Evolutionary conservation across 2,113 vertebrate genomes (phyloP).

Genomic region (Poeciliopsis turrubarensis): DNA sequence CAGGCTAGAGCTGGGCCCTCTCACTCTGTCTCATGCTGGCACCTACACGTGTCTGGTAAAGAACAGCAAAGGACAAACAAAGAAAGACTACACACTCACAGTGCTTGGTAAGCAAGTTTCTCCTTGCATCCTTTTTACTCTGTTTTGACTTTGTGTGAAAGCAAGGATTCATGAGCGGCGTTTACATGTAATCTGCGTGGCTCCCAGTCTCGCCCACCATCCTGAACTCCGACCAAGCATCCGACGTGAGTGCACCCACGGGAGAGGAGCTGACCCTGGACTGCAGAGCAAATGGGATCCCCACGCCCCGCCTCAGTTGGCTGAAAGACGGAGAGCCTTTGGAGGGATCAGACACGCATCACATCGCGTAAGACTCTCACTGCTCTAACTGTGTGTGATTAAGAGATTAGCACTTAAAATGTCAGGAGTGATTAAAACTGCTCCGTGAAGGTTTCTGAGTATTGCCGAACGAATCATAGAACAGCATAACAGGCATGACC

Average conservation of each 20-base stretch:
- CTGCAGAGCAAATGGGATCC: constrained; percentile 83
- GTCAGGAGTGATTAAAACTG: constrained; percentile 11
- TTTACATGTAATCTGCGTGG: constrained; percentile 13
- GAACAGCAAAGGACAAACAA: constrained; percentile 70
- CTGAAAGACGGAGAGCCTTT: constrained; percentile 86
- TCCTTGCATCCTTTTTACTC: background rate
- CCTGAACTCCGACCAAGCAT: constrained; percentile 63
- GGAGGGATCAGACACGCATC: constrained; percentile 50
- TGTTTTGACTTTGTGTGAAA: background rate
- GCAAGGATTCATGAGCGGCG: background rate
- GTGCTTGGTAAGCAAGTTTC: constrained; percentile 82
- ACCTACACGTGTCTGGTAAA: constrained; percentile 84
- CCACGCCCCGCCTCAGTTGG: constrained; percentile 84
- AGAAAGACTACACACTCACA: constrained; percentile 83
- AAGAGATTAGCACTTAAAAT: background rate
- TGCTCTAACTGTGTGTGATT: background rate
- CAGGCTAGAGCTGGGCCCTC: constrained; percentile 85
- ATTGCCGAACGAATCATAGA: constrained; percentile 24
- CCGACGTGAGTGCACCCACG: constrained; percentile 80
- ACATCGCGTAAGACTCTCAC: constrained; percentile 65
- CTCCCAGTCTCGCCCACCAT: constrained; percentile 85
- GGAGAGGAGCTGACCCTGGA: constrained; percentile 81
- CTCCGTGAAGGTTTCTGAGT: constrained; percentile 20
- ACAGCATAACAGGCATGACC: constrained; percentile 12
- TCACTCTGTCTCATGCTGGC: constrained; percentile 86